Conservation (phyloP, 2,113 vertebrate genomes). For the Manacus vitellinus region DNA sequence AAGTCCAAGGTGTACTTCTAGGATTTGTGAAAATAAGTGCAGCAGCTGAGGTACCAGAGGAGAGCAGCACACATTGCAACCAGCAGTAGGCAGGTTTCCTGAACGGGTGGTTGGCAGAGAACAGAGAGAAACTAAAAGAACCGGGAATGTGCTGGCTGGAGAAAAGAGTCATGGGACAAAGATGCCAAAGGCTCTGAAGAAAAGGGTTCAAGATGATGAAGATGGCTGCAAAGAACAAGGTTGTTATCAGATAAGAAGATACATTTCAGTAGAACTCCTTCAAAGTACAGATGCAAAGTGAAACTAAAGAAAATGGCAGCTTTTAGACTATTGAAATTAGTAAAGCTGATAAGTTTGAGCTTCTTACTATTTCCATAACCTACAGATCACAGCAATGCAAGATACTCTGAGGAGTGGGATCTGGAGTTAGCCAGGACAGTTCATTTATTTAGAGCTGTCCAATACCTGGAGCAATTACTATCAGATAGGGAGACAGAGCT, state of each 20-base stretch:
- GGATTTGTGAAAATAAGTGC: background rate
- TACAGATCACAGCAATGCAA: background rate
- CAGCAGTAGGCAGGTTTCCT: background rate
- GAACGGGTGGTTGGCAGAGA: accelerated
- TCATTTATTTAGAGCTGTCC: background rate
- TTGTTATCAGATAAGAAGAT: background rate
- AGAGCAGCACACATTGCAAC: background rate
- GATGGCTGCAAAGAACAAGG: background rate
- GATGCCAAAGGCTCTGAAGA: background rate
- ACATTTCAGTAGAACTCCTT: background rate
- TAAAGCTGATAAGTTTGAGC: background rate
- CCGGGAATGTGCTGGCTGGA: background rate
- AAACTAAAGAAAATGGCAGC: background rate
- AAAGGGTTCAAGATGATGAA: background rate
- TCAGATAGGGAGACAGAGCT: background rate
- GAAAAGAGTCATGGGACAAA: background rate
- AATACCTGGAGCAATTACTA: background rate
- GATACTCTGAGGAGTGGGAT: background rate
- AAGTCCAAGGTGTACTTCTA: background rate
- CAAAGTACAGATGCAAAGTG: background rate
- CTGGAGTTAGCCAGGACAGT: background rate
- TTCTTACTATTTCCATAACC: background rate
- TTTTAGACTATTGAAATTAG: background rate
- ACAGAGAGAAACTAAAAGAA: background rate
- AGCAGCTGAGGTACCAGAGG: background rate